Evolutionary conservation across 1,140 invertebrate species (phyloP), one percentile per base, ranked within the genome.

Genomic region (Dinothrombium tinctorium): DNA sequence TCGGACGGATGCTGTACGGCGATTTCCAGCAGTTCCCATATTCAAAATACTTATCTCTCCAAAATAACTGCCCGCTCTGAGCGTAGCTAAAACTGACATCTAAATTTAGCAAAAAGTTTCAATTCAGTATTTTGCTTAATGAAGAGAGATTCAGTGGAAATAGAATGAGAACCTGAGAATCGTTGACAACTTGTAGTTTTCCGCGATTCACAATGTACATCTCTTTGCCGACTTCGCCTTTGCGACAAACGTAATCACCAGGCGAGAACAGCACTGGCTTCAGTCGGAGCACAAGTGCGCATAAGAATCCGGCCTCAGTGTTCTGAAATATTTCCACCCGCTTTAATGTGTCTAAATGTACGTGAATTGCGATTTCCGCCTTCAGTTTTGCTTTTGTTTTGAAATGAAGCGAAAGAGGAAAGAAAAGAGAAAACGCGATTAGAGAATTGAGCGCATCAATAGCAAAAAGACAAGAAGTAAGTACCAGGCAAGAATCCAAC

Each of bases 31-130:
- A 56, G 84, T 39, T 17, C 46, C 89, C 86, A 96, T 96, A 69
- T 96, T 96, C 59, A 96, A 73, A 65, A 96, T 94, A 67, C 82
- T 89, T 66, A 98, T 95, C 71, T 98, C 92, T 50, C 92, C 92
- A 66, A 98, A 96, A 72, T 96, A 96, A 59, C 83, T 90, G 59
- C 89, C 89, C 48, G 84, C 83, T 61, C 84, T 83, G 47, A 96
- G 68, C 43, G 86, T 94, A 47, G 89, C 89, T 55, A 96, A 67
- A 8, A 38, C 37, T 8, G n/a, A 28, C 7, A 28, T 28, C n/a
- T n/a, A n/a, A n/a, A n/a, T n/a, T 28, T 8, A 28, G 26, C n/a
- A 28, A 28, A 28, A n/a, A n/a, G n/a, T n/a, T n/a, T n/a, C n/a
- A n/a, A n/a, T n/a, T n/a, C n/a, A n/a, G n/a, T n/a, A n/a, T n/a